Conservation (phyloP, 2,113 vertebrate species). For the Gnathonemus echidnorhynchus region DNA sequence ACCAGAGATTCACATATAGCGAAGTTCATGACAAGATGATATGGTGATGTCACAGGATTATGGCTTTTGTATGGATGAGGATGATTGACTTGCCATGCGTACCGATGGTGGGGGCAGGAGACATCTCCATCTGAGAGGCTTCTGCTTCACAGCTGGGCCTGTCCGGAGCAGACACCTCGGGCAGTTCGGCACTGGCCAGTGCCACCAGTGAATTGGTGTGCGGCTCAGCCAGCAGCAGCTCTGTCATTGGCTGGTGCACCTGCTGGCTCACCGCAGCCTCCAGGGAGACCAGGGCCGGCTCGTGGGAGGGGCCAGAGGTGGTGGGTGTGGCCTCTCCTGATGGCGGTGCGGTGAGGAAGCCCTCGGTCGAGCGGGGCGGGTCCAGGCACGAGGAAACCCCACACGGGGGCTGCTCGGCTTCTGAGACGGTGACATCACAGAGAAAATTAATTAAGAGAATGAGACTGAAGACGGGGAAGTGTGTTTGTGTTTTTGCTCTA, state of each 20-base stretch:
- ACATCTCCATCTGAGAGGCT: slow-evolving; percentile 89
- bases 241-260: slow-evolving; percentile 67
- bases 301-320: slow-evolving; percentile 63
- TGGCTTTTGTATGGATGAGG: not conserved
- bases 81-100: slow-evolving; percentile 41
- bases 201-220: slow-evolving; percentile 60
- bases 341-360: slow-evolving; percentile 75
- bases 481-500: not conserved
- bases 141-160: slow-evolving; percentile 71
- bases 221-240: slow-evolving; percentile 64
- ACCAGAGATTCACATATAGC: not conserved
- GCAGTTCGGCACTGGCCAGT: slow-evolving; percentile 65
- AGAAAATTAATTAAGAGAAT: not conserved
- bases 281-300: slow-evolving; percentile 69
- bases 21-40: not conserved
- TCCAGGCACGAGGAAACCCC: slow-evolving; percentile 58
- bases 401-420: slow-evolving; percentile 61
- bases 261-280: slow-evolving; percentile 75
- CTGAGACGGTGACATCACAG: slow-evolving; percentile 39
- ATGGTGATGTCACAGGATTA: not conserved
- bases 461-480: not conserved
- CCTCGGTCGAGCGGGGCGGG: slow-evolving; percentile 69
- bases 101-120: slow-evolving; percentile 82
- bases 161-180: slow-evolving; percentile 63
- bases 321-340: slow-evolving; percentile 76